Percentiles rank a stretch among this genome's conserved stretches.
Evolutionary conservation across 2,797 vertebrate species (phyloP).

Genomic region (Sciurus vulgaris): DNA sequence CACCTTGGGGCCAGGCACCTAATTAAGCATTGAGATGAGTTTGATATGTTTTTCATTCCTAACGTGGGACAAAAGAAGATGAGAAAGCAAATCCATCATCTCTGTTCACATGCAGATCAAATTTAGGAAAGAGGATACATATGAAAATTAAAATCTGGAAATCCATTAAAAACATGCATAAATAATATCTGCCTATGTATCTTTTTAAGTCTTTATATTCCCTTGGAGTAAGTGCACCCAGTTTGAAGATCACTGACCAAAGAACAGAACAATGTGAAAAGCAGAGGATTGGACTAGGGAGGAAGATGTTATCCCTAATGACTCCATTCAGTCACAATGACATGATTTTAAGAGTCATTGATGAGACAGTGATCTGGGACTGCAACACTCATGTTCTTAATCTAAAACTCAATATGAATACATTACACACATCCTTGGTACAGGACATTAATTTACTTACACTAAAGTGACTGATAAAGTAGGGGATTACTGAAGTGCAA

Average conservation of each 20-base stretch:
- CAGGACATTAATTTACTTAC: neutral
- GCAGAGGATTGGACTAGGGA: neutral
- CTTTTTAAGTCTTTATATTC: neutral
- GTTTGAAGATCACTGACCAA: neutral
- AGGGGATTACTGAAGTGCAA: neutral
- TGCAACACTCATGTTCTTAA: neutral
- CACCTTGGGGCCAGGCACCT: neutral
- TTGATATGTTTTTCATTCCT: slow-evolving; percentile 15
- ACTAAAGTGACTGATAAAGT: neutral
- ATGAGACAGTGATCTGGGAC: neutral
- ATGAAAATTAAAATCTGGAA: slow-evolving; percentile 29
- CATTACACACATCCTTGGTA: neutral
- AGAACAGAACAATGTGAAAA: slow-evolving; percentile 33
- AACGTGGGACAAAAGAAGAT: neutral
- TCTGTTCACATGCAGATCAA: slow-evolving; percentile 9
- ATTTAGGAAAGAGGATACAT: neutral
- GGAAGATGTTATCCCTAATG: neutral
- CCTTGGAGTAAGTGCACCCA: neutral
- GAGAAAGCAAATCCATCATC: neutral
- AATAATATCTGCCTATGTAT: neutral
- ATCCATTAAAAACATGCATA: neutral
- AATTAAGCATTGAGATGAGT: neutral
- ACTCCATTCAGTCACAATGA: neutral
- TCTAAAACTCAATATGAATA: neutral
- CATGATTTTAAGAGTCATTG: slow-evolving; percentile 25